Evolutionary conservation across 2,888 invertebrate genomes (phyloP), one percentile per base, ranked within the genome.

Genomic region (Cheilosia vernalis): DNA sequence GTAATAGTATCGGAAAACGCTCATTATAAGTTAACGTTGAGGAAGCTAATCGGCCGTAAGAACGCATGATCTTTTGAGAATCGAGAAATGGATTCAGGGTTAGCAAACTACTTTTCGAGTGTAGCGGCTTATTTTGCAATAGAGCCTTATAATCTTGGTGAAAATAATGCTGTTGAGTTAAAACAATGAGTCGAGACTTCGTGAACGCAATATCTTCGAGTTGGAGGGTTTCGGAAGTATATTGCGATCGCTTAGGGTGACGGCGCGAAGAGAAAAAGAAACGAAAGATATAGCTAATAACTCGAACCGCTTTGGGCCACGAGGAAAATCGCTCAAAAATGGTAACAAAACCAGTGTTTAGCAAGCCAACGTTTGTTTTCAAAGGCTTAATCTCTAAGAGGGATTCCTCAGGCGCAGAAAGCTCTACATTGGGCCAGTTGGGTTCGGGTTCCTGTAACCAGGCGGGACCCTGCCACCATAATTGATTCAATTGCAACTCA

Each of bases 391-490:
- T 10, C 21, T 51, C 13, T 17, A 47, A 7, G 7, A 47, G 17
- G 19, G 19, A 47, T 47, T 47, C 47, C 7, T 47, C 17, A 17
- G 47, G 47, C 2, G 40, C 17, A 24, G 55, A 7, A 3, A 6
- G 9, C 13, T 24, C 19, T n/a, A 7, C 27, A 7, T 4, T 27
- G 0, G 64, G 37, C 51, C 64, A 64, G 15, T 21, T 21, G 9
- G 21, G 17, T 63, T 47, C 47, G 15, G 19, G 15, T 6, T 47
- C 2, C 15, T 6, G 13, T n/a, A 66, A 27, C 61, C 61, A 61
- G 3, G n/a, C 7, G 1, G 61, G 61, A 7, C 61, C 61, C 1
- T 44, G 17, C 61, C 49, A 51, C 66, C 53, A 66, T n/a, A 66
- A n/a, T 5, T 40, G 2, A 10, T 21, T 42, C 2, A 9, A 7